phyloP scores from a whole-genome alignment of 53 echinoderm and acorn worm genomes.

The Stichopus horrens region DNA sequence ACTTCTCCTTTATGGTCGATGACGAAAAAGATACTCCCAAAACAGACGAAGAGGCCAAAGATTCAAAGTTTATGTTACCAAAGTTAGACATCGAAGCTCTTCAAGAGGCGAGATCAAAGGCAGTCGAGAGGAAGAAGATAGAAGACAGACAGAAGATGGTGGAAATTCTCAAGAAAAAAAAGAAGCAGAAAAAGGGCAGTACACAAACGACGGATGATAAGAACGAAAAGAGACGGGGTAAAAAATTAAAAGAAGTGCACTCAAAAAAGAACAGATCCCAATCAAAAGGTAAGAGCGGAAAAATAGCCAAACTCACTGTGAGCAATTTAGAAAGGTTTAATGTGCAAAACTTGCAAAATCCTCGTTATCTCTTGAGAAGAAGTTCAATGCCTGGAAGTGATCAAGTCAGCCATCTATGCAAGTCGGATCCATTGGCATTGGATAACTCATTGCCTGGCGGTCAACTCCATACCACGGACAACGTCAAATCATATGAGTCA shows the following conservation, averaged over 20 bases:
- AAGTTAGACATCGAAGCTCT: constrained; percentile 25
- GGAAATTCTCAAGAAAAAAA: constrained; percentile 51
- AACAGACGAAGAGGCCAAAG: constrained; percentile 21
- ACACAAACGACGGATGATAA: constrained; percentile 26
- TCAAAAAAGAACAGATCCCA: neutral
- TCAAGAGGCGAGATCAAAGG: constrained; percentile 36
- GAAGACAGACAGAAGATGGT: constrained; percentile 23
- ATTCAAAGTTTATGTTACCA: neutral
- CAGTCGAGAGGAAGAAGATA: constrained; percentile 41
- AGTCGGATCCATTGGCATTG: neutral
- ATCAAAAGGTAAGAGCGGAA: constrained; percentile 13
- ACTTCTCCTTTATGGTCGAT: constrained; percentile 77
- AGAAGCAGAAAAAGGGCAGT: constrained; percentile 9
- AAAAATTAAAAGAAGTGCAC: neutral
- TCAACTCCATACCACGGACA: neutral
- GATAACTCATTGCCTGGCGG: neutral
- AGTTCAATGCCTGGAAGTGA: neutral
- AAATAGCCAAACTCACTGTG: constrained; percentile 56
- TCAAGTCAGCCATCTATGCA: neutral
- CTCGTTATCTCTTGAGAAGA: neutral
- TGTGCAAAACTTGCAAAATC: neutral
- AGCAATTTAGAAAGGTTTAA: constrained; percentile 62
- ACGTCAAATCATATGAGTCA: neutral
- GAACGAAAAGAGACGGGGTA: neutral
- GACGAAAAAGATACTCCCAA: constrained; percentile 8